A percentile compares a stretch with the other conserved stretches of the same genome.
These are phyloP conservation scores for Lanistes nyassanus DNA, from an alignment of 1,140 invertebrate species.

Conservation along the genomic window DNA sequence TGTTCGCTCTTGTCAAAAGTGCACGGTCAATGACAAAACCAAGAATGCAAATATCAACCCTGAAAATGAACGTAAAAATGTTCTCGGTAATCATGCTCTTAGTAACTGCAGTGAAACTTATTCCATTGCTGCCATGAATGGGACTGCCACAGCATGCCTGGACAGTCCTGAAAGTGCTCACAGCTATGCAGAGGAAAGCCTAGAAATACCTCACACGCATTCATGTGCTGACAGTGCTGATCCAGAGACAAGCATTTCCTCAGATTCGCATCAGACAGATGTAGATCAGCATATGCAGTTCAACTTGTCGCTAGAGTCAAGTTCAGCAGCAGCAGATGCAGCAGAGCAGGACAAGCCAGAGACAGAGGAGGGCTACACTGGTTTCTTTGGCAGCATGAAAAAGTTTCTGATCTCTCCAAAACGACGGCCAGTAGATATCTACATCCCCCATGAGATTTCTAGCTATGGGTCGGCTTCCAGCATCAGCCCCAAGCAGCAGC, in stretches of 20 bases:
- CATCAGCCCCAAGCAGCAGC: conserved; percentile 10
- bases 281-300: conserved; percentile 46
- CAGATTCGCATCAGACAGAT: background rate
- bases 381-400: conserved; percentile 55
- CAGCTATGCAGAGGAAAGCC: background rate
- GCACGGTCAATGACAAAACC: too few species aligned
- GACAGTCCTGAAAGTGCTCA: background rate
- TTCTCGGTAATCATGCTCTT: too few species aligned
- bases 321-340: conserved; percentile 21
- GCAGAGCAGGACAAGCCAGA: conserved; percentile 15
- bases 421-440: conserved; percentile 24
- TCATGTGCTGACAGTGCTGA: background rate
- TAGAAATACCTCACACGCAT: background rate
- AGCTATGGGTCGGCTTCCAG: background rate
- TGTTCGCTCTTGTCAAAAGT: too few species aligned
- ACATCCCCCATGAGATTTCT: conserved; percentile 24
- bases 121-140: background rate
- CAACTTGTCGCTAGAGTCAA: conserved; percentile 51
- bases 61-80: too few species aligned
- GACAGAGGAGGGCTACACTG: conserved; percentile 26
- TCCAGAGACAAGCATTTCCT: background rate
- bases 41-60: too few species aligned
- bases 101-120: too few species aligned
- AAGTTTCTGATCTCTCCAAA: conserved; percentile 50
- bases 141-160: background rate